phyloP scores from a whole-genome alignment of 2,797 vertebrate species.

The Spheniscus humboldti region DNA sequence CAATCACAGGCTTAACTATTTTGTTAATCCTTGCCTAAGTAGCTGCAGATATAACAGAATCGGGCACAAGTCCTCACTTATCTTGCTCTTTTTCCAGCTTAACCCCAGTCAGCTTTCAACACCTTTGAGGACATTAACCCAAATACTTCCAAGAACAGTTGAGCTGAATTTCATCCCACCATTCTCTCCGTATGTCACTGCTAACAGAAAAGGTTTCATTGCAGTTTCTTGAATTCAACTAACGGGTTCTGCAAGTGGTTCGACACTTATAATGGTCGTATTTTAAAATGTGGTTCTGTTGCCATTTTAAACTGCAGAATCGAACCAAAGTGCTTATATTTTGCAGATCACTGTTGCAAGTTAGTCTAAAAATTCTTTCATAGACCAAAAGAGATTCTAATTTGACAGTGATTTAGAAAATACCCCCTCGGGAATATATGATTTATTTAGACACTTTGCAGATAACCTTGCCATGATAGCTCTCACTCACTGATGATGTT shows the following conservation, averaged over 20 bases:
- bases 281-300: not conserved
- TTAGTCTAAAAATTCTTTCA: not conserved
- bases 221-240: not conserved
- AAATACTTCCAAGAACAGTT: not conserved
- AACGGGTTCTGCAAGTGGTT: not conserved
- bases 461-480: not conserved
- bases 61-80: not conserved
- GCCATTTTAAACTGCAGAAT: not conserved
- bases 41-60: not conserved
- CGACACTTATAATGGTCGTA: not conserved
- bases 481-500: not conserved
- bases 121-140: not conserved
- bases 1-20: not conserved
- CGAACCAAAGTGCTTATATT: not conserved
- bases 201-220: not conserved
- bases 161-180: not conserved
- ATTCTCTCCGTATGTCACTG: not conserved
- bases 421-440: rapidly evolving
- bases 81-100: not conserved
- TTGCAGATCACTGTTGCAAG: not conserved
- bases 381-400: not conserved
- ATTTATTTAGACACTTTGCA: not conserved
- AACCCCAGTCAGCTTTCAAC: not conserved
- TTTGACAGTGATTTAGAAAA: not conserved
- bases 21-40: not conserved